Evolutionary conservation across 2,797 vertebrate genomes (phyloP).

Genomic region (Rousettus madagascariensis): DNA sequence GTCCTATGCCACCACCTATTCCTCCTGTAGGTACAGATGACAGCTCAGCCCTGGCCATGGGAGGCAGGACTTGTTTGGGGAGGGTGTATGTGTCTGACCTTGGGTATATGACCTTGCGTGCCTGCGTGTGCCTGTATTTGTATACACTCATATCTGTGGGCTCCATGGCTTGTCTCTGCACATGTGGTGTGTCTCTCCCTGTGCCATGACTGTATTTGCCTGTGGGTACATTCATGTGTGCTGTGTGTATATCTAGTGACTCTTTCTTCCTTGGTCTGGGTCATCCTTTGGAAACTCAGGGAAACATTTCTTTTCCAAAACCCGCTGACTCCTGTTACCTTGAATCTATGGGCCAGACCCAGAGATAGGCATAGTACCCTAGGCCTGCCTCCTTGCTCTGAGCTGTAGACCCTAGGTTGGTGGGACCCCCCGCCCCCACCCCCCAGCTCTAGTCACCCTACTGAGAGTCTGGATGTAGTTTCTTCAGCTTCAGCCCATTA

Average conservation of each 20-base stretch:
- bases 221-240: not conserved
- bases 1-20: not conserved
- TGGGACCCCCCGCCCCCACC: rapidly evolving
- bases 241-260: not conserved
- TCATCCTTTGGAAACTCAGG: constrained; percentile 42
- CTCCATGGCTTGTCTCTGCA: not conserved
- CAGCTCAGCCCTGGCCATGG: not conserved
- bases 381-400: not conserved
- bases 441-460: not conserved
- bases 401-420: not conserved
- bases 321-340: not conserved
- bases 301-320: constrained; percentile 23
- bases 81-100: constrained; percentile 10
- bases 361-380: not conserved
- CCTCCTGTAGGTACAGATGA: not conserved
- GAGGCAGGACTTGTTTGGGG: not conserved
- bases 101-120: not conserved
- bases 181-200: not conserved
- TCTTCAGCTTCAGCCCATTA: not conserved
- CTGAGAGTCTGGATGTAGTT: not conserved
- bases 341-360: not conserved
- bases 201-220: not conserved
- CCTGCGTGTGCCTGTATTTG: not conserved
- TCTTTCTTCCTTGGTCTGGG: not conserved
- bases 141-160: not conserved